Conservation (phyloP, 2,797 vertebrate species). For the Champsocephalus esox region DNA sequence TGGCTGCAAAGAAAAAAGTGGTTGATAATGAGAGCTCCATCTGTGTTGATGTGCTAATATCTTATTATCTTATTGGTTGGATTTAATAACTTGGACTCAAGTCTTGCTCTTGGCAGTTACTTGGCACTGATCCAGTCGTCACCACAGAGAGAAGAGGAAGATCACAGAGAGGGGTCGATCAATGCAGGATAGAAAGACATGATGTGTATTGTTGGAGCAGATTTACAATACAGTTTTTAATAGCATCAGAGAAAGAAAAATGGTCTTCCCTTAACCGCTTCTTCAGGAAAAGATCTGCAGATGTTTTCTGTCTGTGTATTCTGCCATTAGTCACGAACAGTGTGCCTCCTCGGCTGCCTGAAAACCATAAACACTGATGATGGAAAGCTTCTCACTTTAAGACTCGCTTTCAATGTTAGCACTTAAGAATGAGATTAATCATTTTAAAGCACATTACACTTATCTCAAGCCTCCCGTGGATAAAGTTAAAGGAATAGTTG, state of each 20-base stretch:
- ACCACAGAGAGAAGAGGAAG: conserved; percentile 33
- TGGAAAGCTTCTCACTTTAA: conserved; percentile 24
- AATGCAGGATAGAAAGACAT: conserved; percentile 41
- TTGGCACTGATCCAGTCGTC: conserved; percentile 52
- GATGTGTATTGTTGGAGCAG: conserved; percentile 11
- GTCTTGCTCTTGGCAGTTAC: conserved; percentile 24
- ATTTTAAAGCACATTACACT: conserved; percentile 19
- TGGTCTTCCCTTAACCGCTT: conserved; percentile 13
- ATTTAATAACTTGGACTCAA: conserved; percentile 43
- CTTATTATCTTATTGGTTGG: conserved; percentile 54
- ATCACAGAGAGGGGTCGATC: conserved; percentile 52
- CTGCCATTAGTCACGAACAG: conserved; percentile 28
- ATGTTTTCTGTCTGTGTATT: conserved; percentile 23
- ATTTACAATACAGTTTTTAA: conserved; percentile 49
- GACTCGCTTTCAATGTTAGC: conserved; percentile 15
- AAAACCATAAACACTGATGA: conserved; percentile 38
- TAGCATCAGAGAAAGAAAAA: conserved; percentile 38
- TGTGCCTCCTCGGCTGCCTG: conserved; percentile 26
- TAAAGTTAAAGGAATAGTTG: conserved; percentile 5
- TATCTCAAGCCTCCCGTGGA: conserved; percentile 2
- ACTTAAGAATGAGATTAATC: conserved; percentile 40
- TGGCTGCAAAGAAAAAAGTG: conserved; percentile 24
- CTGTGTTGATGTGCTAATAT: conserved; percentile 48
- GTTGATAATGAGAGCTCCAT: conserved; percentile 45
- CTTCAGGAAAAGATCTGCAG: conserved; percentile 10